A percentile compares a stretch with the other conserved stretches of the same genome.
Conservation (phyloP, 2,113 vertebrate species). For the Chiloscyllium plagiosum region DNA sequence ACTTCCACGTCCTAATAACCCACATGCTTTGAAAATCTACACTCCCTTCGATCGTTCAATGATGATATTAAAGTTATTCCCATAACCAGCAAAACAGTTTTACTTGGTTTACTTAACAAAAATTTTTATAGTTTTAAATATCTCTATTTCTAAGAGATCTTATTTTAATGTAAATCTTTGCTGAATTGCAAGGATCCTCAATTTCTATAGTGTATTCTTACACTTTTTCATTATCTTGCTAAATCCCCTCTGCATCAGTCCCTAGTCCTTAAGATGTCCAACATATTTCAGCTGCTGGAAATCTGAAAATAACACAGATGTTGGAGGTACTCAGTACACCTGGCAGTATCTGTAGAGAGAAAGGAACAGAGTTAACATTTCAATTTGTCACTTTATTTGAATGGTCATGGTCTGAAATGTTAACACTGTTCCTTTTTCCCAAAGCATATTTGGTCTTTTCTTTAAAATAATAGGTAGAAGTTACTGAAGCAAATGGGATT, state of each 20-base stretch:
- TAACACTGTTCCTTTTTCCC: no score
- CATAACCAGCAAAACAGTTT: background rate
- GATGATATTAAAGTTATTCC: background rate
- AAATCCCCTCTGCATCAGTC: background rate
- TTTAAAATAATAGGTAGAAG: background rate
- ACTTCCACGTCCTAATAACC: background rate
- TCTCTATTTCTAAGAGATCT: background rate
- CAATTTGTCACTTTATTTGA: background rate
- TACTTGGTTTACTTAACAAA: background rate
- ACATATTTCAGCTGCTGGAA: background rate
- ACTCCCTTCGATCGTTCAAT: background rate
- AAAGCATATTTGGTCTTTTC: background rate
- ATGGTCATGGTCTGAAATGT: no score
- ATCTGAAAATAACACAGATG: background rate
- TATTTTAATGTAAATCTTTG: background rate
- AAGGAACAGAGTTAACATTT: background rate
- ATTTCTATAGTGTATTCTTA: background rate
- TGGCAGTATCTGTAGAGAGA: background rate
- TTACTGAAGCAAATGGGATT: no score
- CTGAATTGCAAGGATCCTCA: background rate
- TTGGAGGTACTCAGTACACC: background rate
- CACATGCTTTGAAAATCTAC: background rate
- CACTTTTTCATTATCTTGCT: background rate
- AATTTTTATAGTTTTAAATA: background rate
- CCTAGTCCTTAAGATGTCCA: background rate